Percentiles rank a stretch among this genome's conserved stretches.
phyloP scores from a whole-genome alignment of 2,113 vertebrate species.

The Bagarius yarrelli region DNA sequence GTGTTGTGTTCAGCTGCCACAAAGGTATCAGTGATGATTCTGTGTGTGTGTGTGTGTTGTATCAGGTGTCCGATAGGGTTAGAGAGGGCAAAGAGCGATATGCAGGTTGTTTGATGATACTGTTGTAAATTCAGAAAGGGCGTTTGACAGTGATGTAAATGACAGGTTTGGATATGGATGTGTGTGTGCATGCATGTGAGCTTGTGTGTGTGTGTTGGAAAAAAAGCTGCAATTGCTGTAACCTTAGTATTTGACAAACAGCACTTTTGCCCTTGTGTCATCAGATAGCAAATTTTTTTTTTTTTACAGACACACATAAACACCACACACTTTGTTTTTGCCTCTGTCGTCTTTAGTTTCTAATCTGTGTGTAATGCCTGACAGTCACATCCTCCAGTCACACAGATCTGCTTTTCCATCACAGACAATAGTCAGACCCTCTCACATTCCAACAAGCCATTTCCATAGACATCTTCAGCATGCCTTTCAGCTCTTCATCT shows the following conservation, averaged over 20 bases:
- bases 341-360: slow-evolving; percentile 13
- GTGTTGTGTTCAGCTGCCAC: slow-evolving; percentile 1
- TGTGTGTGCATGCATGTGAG: slow-evolving; percentile 25
- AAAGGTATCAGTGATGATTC: slow-evolving; percentile 15
- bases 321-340: slow-evolving; percentile 1
- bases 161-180: slow-evolving; percentile 44
- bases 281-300: slow-evolving; percentile 43
- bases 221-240: slow-evolving; percentile 53
- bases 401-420: slow-evolving; percentile 28
- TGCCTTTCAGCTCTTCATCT: slow-evolving; percentile 44
- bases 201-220: slow-evolving; percentile 16
- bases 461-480: slow-evolving; percentile 43
- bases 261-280: slow-evolving; percentile 33
- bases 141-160: slow-evolving; percentile 47
- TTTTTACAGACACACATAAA: slow-evolving; percentile 1
- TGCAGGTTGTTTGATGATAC: slow-evolving; percentile 43
- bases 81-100: slow-evolving; percentile 44
- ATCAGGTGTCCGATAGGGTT: slow-evolving; percentile 42
- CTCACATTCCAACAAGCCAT: slow-evolving; percentile 44
- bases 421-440: slow-evolving; percentile 47
- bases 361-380: slow-evolving; percentile 31
- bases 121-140: slow-evolving; percentile 48
- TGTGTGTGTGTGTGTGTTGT: slow-evolving; percentile 24
- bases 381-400: background rate
- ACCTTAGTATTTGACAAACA: slow-evolving; percentile 52